Evolutionary conservation across 2,888 invertebrate species (phyloP), one percentile per base, ranked within the genome.

Genomic region (Drosophila fulvimacula): DNA sequence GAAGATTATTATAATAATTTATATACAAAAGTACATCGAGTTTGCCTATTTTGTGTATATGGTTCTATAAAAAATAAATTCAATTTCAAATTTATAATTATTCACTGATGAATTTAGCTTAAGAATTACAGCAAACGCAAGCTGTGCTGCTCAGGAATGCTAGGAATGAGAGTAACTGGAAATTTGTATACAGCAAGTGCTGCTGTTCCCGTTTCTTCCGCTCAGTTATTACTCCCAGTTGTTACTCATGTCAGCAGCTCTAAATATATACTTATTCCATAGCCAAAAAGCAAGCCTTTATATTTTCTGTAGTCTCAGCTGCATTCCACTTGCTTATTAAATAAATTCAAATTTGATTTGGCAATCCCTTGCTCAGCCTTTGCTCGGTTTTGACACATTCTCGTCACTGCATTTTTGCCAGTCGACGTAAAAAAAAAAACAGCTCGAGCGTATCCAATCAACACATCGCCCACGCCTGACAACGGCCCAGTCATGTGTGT

Each of bases 401-500:
- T 24, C 32, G 15, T 19, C 39, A 5, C 55, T 42, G 32, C 36
- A 46, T 19, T 36, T 24, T 17, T 6, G 17, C 2, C n/a, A 9
- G n/a, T 3, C 7, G n/a, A n/a, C n/a, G 27, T 9, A 44, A 4
- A 13, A 13, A 24, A 24, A n/a, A 51, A 69, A 64, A 69, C 59
- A 55, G 46, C 41, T 39, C 56, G 56, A 27, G 59, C 76, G 69
- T 76, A 60, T 68, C 73, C 82, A 85, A 85, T 81, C 86, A 81
- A 64, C 62, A 65, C 62, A 30, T 46, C 51, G 51, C 79, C 79
- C 64, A 67, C 79, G 61, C 75, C 69, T 67, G 56, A 59, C 76
- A 69, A 64, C 66, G 53, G 59, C 67, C 41, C 69, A 69, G 67
- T 59, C 69, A 69, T 79, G 76, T 79, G 76, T 64, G 38, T 56